Evolutionary conservation across 2,888 invertebrate species (phyloP).

Genomic region (Protodeltote pygarga): DNA sequence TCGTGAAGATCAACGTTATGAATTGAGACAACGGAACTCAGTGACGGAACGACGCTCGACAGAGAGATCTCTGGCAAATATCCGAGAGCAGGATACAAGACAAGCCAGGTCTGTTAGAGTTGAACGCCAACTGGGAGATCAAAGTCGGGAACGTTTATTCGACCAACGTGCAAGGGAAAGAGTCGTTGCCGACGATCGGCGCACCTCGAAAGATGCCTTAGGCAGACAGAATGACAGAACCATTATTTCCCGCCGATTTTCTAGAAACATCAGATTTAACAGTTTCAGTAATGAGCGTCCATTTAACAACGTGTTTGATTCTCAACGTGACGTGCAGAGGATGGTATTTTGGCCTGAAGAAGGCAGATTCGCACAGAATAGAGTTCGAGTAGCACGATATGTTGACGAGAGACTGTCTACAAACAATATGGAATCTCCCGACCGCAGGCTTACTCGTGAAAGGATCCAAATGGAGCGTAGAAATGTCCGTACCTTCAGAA

Average conservation of each 20-base stretch:
- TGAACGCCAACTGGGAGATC: constrained; percentile 15
- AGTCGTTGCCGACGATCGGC: background rate
- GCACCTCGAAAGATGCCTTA: constrained; percentile 9
- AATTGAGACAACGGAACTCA: constrained; percentile 36
- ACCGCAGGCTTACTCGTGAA: constrained; percentile 12
- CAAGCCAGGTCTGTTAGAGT: constrained; percentile 11
- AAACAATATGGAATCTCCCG: constrained; percentile 15
- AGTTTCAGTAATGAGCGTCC: constrained; percentile 18
- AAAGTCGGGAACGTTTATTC: constrained; percentile 17
- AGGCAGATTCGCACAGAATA: constrained; percentile 8
- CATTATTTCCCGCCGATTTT: constrained; percentile 8
- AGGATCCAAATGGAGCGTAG: constrained; percentile 6
- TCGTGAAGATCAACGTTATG: constrained; percentile 52
- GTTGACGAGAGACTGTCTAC: too few relatives aligned
- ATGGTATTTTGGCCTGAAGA: constrained; percentile 8
- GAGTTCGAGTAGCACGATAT: constrained; percentile 16
- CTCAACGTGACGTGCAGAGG: constrained; percentile 10
- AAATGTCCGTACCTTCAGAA: constrained; percentile 13
- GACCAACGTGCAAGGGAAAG: constrained; percentile 10
- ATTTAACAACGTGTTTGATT: constrained; percentile 2
- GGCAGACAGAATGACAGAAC: constrained; percentile 18
- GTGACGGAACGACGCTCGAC: constrained; percentile 14
- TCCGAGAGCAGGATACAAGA: constrained; percentile 13
- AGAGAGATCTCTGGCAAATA: constrained; percentile 20
- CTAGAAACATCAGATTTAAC: constrained; percentile 6